A percentile compares a stretch with the other conserved stretches of the same genome.
Evolutionary conservation across 2,797 vertebrate species (phyloP).

Genomic region (Poeciliopsis infans): DNA sequence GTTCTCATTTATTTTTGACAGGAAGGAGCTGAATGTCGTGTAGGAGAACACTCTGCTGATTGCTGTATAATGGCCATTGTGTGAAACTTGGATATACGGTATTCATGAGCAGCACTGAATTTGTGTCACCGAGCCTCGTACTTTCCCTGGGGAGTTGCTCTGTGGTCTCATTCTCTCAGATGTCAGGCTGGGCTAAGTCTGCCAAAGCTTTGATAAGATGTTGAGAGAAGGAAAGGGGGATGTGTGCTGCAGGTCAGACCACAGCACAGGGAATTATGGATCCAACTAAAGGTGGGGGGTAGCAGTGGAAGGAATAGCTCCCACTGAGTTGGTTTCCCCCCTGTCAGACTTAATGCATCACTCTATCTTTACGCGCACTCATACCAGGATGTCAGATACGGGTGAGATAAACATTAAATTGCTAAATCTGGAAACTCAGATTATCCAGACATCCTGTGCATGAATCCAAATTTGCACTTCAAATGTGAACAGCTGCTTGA

Average conservation of each 20-base stretch:
- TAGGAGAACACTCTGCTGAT: constrained; percentile 26
- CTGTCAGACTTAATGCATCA: constrained; percentile 53
- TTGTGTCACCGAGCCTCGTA: constrained; percentile 56
- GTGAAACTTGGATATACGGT: constrained; percentile 36
- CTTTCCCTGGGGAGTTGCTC: constrained; percentile 52
- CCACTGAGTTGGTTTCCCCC: constrained; percentile 36
- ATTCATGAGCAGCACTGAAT: constrained; percentile 56
- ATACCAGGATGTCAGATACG: constrained; percentile 45
- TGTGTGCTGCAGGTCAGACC: constrained; percentile 65
- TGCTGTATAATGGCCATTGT: constrained; percentile 31
- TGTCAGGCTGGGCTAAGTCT: constrained; percentile 59
- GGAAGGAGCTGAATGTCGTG: constrained; percentile 22
- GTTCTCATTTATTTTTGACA: constrained; percentile 1
- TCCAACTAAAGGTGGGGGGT: constrained; percentile 28
- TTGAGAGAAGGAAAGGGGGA: constrained; percentile 51
- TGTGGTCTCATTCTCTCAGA: constrained; percentile 55
- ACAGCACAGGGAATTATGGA: constrained; percentile 61
- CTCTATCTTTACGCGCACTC: constrained; percentile 13
- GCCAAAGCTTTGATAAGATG: constrained; percentile 70
- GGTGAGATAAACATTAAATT: constrained; percentile 53
- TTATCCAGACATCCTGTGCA: constrained; percentile 46
- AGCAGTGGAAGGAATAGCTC: constrained; percentile 2
- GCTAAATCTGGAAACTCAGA: constrained; percentile 60
- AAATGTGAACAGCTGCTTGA: constrained; percentile 63
- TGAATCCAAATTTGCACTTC: constrained; percentile 69